These are phyloP conservation scores for Lasioglossum zephyrum DNA, from an alignment of 2,888 invertebrate species.

Conservation along the genomic window DNA sequence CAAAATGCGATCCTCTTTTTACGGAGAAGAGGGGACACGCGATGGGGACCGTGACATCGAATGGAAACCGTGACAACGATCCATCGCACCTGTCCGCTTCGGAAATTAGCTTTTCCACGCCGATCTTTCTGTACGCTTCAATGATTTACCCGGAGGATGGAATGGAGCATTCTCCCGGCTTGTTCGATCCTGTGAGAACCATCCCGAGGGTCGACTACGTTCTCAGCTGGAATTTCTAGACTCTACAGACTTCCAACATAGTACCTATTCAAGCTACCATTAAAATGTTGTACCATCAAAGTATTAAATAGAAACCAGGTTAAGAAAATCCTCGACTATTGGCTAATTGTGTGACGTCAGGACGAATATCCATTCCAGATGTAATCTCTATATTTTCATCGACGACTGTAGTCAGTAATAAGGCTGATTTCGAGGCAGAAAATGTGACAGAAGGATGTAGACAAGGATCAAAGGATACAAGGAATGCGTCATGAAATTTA, in stretches of 20 bases:
- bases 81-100: conserved; percentile 36
- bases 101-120: conserved; percentile 29
- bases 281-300: background rate
- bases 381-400: background rate
- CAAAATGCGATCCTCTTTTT: conserved; percentile 41
- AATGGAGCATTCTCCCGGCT: background rate
- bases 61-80: conserved; percentile 26
- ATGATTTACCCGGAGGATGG: background rate
- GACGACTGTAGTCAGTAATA: conserved; percentile 1
- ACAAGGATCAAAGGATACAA: conserved; percentile 53
- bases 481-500: conserved; percentile 50
- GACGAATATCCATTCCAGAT: background rate
- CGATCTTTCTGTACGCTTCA: background rate
- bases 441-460: conserved; percentile 34
- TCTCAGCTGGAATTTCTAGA: background rate
- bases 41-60: conserved; percentile 3
- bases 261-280: no score
- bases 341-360: conserved; percentile 3
- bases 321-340: background rate
- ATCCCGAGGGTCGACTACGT: background rate
- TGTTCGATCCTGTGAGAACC: background rate
- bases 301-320: background rate
- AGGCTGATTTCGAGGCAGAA: conserved; percentile 19
- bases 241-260: background rate
- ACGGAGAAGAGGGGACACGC: background rate